Base-by-base conservation (phyloP, 2,888 invertebrate genomes). In the Pachymerium ferrugineum region DNA sequence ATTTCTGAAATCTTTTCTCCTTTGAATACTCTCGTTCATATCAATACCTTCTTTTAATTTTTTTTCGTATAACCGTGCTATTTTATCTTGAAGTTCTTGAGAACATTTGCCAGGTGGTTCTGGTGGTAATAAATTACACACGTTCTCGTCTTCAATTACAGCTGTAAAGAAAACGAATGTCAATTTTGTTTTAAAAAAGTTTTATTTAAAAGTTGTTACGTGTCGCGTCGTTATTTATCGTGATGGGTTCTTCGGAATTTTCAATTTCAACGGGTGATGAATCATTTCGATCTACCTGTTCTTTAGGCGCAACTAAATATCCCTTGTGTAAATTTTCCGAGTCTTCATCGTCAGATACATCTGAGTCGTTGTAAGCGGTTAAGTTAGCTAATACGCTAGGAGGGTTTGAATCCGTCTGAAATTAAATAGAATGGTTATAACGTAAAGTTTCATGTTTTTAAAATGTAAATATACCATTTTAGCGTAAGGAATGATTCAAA, bases 1-100 rank as follows among this genome's bases (percentile, higher is more conserved):
- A 85, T 98, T 98, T 73, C 97, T 87, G 80, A 97, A 97, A 81
- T 93, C 93, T 83, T 97, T 97, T 77, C 93, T 88, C 78, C 90
- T 89, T 81, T 97, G 95, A 77, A 97, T 97, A 4, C 90, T 86
- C 74, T 87, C 87, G 84, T 96, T 97, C 90, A 96, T 92, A 80
- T 97, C 92, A 77, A 91, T 84, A 14, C 92, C 90, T 72, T 89
- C 89, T 62, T 87, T 89, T 76, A 89, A 84, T 90, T 82, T 82
- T 74, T 81, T 81, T 47, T 83, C 90, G 81, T 91, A 90, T 76
- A 91, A 86, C 78, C 88, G 89, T 0, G 88, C 85, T 38, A 96
- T 93, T 81, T 91, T 91, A 0, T 94, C 93, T 82, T 94, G 70
- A 31, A 70, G 10, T 25, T 19, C 16, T 2, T 29, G 29, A 4